Percentiles rank a stretch among this genome's conserved stretches.
Conservation (phyloP, 2,888 invertebrate species). For the Noctua fimbriata region DNA sequence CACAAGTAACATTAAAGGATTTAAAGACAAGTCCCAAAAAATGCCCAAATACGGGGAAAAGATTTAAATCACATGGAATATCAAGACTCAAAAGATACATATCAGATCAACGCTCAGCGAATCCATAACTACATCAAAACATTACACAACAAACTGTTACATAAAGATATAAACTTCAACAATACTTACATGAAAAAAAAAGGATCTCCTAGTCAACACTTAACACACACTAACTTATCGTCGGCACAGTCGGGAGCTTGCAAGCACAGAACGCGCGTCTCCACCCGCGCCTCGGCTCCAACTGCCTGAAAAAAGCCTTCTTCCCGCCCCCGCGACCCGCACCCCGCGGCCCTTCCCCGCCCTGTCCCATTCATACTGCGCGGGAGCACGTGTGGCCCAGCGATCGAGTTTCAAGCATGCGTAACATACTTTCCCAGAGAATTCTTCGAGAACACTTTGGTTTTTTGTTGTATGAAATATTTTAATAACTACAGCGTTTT, state of each 20-base stretch:
- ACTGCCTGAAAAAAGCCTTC: slow-evolving; percentile 90
- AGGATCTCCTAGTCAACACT: slow-evolving; percentile 47
- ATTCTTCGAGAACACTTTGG: slow-evolving; percentile 69
- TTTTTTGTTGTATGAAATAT: slow-evolving; percentile 70
- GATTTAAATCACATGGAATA: slow-evolving; percentile 1
- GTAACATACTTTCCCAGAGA: slow-evolving; percentile 85
- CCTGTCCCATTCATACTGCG: slow-evolving; percentile 78
- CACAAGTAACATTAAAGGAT: neutral
- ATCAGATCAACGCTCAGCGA: neutral
- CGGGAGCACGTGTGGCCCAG: slow-evolving; percentile 85
- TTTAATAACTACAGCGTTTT: slow-evolving; percentile 65
- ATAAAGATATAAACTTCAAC: slow-evolving; percentile 7
- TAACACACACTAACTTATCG: slow-evolving; percentile 48
- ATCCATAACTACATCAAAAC: neutral
- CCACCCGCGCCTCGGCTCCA: slow-evolving; percentile 77
- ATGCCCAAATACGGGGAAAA: slow-evolving; percentile 8
- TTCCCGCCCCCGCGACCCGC: slow-evolving; percentile 71
- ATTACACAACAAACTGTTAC: neutral
- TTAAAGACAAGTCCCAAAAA: neutral
- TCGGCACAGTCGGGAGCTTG: slow-evolving; percentile 56
- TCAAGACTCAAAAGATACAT: slow-evolving; percentile 7
- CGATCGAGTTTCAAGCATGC: slow-evolving; percentile 84
- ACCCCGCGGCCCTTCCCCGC: slow-evolving; percentile 71
- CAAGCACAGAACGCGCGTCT: slow-evolving; percentile 76
- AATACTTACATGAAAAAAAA: slow-evolving; percentile 55